Evolutionary conservation across 1,140 invertebrate species (phyloP), one percentile per base, ranked within the genome.

Genomic region (Solenopsis invicta): DNA sequence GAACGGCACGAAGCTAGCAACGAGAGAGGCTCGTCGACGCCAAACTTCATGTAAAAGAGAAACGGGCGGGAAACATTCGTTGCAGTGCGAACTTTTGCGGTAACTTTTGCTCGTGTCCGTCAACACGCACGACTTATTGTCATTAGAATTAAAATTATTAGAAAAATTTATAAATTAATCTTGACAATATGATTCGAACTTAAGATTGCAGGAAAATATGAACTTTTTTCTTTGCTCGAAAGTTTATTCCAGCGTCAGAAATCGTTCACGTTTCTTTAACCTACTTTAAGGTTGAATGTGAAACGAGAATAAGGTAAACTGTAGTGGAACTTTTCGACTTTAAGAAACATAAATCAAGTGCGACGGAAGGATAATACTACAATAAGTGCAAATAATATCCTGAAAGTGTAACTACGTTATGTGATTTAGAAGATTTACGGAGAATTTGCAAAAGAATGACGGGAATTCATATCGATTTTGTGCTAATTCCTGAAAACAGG

Each of bases 261-360:
- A 54, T 56, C 21, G 5, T 77, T 77, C 18, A n/a, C 24, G 10
- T 50, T 34, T 48, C 18, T 64, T 48, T 66, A 75, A 75, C 4
- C 12, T 56, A 8, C 8, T 4, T 16, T 5, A 77, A 61, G 4
- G 16, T 9, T 62, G 41, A 64, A 29, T 62, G 9, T 10, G 29
- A 29, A 64, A 77, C 9, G 59, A 34, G 10, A 59, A 75, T 12
- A 62, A 77, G 29, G 64, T 24, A 56, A 21, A 75, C 2, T 4
- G 10, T 16, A 52, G 24, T 29, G 24, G 13, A 62, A 48, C 2
- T 48, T 78, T 78, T 48, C 56, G 29, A 6, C 6, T 4, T 34
- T 45, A 16, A 5, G 0, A 41, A 50, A 64, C 10, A 77, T 77
- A 62, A 77, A 77, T 61, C 9, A 45, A 77, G 24, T 16, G 76